A percentile compares a stretch with the other conserved stretches of the same genome.
Evolutionary conservation across 1,140 invertebrate species (phyloP).

Genomic region (Eulimnadia texana): DNA sequence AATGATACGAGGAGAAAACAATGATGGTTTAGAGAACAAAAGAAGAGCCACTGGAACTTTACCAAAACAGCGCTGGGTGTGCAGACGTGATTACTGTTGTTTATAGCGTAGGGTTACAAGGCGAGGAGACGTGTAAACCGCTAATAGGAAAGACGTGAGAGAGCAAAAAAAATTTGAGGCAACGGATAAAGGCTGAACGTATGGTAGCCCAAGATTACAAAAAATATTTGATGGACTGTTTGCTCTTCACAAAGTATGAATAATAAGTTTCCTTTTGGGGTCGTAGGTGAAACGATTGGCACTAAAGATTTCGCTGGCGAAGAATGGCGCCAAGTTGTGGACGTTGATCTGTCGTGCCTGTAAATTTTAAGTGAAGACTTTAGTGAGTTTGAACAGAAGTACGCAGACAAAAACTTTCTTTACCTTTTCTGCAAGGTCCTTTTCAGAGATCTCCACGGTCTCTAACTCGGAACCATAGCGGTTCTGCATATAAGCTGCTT

Average conservation of each 20-base stretch:
- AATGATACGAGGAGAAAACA: not conserved
- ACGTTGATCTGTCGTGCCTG: constrained; percentile 87
- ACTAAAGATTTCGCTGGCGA: constrained; percentile 78
- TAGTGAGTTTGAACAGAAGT: too few relatives aligned
- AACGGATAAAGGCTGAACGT: too few relatives aligned
- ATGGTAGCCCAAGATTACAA: not conserved
- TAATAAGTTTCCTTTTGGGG: constrained; percentile 61
- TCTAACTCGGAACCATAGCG: constrained; percentile 54
- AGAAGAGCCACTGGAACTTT: not conserved
- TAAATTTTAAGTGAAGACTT: constrained; percentile 31
- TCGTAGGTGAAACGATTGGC: constrained; percentile 83
- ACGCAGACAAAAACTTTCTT: too few relatives aligned
- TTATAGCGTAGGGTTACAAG: not conserved
- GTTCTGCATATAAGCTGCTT: constrained; percentile 70
- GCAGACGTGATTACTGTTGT: not conserved
- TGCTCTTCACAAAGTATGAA: constrained; percentile 48
- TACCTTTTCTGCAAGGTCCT: constrained; percentile 76
- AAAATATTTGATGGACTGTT: not conserved
- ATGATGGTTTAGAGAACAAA: not conserved
- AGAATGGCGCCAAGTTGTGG: constrained; percentile 75
- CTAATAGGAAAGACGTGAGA: not conserved
- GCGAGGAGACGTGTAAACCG: not conserved
- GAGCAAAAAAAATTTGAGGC: too few relatives aligned
- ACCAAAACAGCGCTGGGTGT: not conserved
- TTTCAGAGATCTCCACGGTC: constrained; percentile 73